Percentiles rank a stretch among this genome's conserved stretches.
Evolutionary conservation across 1,140 invertebrate species (phyloP).

Genomic region (Hycleus cichorii): DNA sequence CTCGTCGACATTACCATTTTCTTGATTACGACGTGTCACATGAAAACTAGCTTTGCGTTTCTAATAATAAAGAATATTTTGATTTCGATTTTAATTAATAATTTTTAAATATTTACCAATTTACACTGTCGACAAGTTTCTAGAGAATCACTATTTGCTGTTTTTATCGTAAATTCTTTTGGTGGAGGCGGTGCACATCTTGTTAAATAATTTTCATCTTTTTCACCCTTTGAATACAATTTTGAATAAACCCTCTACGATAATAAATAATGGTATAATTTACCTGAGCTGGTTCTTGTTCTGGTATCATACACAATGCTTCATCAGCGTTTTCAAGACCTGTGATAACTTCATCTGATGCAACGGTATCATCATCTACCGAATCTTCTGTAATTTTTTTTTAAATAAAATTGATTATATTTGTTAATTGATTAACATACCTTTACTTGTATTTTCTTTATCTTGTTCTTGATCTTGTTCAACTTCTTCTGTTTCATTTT

Average conservation of each 20-base stretch:
- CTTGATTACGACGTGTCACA: slow-evolving; percentile 5
- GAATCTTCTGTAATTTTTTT: slow-evolving; percentile 1
- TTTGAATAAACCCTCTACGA: slow-evolving; percentile 30
- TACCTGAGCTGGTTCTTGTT: slow-evolving; percentile 47
- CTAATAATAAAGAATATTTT: slow-evolving; percentile 4
- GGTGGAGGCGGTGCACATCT: slow-evolving; percentile 21
- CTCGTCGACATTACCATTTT: slow-evolving; percentile 23
- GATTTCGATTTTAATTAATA: background rate
- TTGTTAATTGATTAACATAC: background rate
- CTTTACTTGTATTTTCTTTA: slow-evolving; percentile 2
- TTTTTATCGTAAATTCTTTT: slow-evolving; percentile 24
- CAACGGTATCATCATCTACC: slow-evolving; percentile 24
- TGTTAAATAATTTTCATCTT: slow-evolving; percentile 43
- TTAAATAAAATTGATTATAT: too few relatives aligned
- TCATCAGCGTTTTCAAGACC: slow-evolving; percentile 47
- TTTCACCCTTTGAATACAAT: slow-evolving; percentile 40
- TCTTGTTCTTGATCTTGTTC: background rate
- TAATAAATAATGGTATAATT: too few relatives aligned
- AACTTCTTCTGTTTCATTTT: background rate
- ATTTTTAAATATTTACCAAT: slow-evolving; percentile 21
- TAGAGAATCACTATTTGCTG: slow-evolving; percentile 26
- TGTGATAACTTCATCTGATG: slow-evolving; percentile 21
- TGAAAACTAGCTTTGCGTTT: slow-evolving; percentile 28
- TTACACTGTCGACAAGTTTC: slow-evolving; percentile 28
- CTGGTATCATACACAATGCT: slow-evolving; percentile 49